Evolutionary conservation across 2,113 vertebrate species (phyloP).

Genomic region (Crypturellus undulatus): DNA sequence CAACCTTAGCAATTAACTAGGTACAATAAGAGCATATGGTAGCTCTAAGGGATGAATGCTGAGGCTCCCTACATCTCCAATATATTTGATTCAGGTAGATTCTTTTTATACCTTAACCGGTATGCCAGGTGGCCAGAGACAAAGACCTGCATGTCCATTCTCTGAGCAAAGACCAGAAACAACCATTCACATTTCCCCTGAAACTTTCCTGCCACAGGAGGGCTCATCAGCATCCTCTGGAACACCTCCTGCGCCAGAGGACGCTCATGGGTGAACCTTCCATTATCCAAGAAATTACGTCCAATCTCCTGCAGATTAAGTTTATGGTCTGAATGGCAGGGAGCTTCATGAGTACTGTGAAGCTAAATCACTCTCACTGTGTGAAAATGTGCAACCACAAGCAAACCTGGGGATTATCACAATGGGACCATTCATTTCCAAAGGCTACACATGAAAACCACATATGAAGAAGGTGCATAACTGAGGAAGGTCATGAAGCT

Average conservation of each 20-base stretch:
- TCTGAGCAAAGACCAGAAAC: neutral
- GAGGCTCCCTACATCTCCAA: neutral
- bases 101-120: neutral
- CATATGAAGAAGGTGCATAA: neutral
- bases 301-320: neutral
- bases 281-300: neutral
- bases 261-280: rapidly evolving
- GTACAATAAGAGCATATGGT: neutral
- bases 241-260: neutral
- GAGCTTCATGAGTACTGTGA: neutral
- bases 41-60: neutral
- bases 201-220: neutral
- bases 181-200: neutral
- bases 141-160: neutral
- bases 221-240: neutral
- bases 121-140: neutral
- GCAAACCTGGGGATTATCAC: neutral
- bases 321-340: neutral
- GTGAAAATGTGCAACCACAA: neutral
- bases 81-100: neutral
- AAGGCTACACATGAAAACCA: neutral
- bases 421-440: neutral
- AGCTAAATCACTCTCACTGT: neutral
- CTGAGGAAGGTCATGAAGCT: neutral
- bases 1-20: neutral